These are phyloP conservation scores for Lydus trimaculatus DNA, from an alignment of 2,888 invertebrate genomes.

Conservation along the genomic window DNA sequence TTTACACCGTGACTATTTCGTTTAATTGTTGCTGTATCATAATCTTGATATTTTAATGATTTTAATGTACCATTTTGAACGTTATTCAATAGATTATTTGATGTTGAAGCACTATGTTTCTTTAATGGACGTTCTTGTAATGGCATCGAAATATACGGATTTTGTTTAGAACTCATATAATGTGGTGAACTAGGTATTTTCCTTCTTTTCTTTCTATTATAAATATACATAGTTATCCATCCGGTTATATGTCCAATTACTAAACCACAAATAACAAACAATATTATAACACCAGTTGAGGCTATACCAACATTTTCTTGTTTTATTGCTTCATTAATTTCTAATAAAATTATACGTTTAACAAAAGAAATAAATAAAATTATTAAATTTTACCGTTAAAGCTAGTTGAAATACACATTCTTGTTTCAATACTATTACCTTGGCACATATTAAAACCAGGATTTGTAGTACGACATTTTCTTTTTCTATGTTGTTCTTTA, in stretches of 20 bases:
- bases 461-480: constrained; percentile 68
- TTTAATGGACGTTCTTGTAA: constrained; percentile 73
- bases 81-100: constrained; percentile 54
- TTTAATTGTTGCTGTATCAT: constrained; percentile 65
- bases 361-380: background rate
- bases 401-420: constrained; percentile 64
- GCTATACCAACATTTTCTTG: constrained; percentile 19
- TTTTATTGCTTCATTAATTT: constrained; percentile 5
- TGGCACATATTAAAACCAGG: constrained; percentile 70
- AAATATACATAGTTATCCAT: constrained; percentile 47
- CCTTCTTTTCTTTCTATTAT: constrained; percentile 60
- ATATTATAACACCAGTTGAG: constrained; percentile 43
- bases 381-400: constrained; percentile 35
- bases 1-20: constrained; percentile 75
- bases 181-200: constrained; percentile 80
- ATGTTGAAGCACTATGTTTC: constrained; percentile 56
- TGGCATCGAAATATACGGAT: constrained; percentile 84
- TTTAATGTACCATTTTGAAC: constrained; percentile 50
- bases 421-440: constrained; percentile 73
- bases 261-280: constrained; percentile 41
- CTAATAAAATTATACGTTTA: constrained; percentile 13
- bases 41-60: constrained; percentile 76
- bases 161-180: constrained; percentile 82
- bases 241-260: constrained; percentile 50
- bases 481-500: constrained; percentile 73